phyloP scores from a whole-genome alignment of 2,888 invertebrate genomes.

The Thymelicus lineola region DNA sequence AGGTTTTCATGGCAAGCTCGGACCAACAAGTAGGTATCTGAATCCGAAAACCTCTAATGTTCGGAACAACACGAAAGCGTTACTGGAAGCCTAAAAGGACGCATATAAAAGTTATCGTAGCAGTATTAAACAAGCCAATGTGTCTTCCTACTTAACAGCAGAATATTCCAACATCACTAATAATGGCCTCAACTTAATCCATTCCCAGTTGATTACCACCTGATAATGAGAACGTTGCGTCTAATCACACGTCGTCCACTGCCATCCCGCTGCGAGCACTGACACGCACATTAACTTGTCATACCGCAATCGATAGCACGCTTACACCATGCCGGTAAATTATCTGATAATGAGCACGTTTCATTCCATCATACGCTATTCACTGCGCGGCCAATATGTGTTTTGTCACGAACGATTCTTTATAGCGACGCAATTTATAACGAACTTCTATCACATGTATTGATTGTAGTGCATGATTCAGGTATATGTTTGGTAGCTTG shows the following conservation, averaged over 20 bases:
- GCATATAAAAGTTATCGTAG: no score
- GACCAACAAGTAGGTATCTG: no score
- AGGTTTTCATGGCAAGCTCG: no score
- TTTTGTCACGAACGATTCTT: neutral
- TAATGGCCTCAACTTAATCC: constrained; percentile 25
- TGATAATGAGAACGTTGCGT: constrained; percentile 46
- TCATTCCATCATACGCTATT: constrained; percentile 10
- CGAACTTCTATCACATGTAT: neutral
- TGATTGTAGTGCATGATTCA: neutral
- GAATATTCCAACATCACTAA: neutral
- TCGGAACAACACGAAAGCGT: no score
- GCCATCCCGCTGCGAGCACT: constrained; percentile 47
- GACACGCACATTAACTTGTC: constrained; percentile 54
- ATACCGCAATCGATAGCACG: constrained; percentile 49
- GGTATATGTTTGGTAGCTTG: neutral
- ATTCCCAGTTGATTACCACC: constrained; percentile 37
- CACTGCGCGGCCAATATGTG: constrained; percentile 1
- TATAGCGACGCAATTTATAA: constrained; percentile 2
- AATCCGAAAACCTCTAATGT: no score
- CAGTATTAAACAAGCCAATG: no score
- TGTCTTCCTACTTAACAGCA: neutral
- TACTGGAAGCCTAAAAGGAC: no score
- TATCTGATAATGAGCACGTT: constrained; percentile 34
- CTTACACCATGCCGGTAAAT: constrained; percentile 39
- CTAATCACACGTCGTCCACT: constrained; percentile 49